phyloP scores from a whole-genome alignment of 2,888 invertebrate genomes.

The Thysanoteuthis rhombus region DNA sequence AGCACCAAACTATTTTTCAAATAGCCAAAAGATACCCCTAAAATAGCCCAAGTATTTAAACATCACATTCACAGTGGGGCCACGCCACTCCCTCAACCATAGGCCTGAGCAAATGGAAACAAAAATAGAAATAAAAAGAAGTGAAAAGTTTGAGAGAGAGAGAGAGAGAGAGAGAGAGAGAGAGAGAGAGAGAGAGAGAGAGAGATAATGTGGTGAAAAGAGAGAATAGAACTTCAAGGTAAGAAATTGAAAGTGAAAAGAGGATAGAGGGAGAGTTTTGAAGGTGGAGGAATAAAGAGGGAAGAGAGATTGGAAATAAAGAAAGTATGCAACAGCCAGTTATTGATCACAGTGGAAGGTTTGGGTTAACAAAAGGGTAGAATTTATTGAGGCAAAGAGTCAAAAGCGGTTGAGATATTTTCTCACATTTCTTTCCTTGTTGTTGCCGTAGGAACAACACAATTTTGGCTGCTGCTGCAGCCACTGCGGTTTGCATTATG shows the following conservation, averaged over 20 bases:
- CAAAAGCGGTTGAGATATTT: constrained; percentile 28
- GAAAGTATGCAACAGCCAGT: constrained; percentile 21
- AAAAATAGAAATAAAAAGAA: too few species aligned
- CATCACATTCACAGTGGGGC: too few species aligned
- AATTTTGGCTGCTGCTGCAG: not conserved
- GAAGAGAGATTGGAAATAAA: not conserved
- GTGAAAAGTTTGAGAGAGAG: too few species aligned
- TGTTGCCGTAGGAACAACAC: constrained; percentile 26
- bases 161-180: not conserved
- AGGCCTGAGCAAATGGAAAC: too few species aligned
- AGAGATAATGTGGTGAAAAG: not conserved
- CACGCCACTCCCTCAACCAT: too few species aligned
- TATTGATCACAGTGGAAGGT: not conserved
- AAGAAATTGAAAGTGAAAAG: not conserved
- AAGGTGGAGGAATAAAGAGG: too few species aligned
- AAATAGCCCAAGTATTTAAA: too few species aligned
- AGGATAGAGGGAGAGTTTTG: too few species aligned
- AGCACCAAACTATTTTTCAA: too few species aligned
- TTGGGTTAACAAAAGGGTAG: not conserved
- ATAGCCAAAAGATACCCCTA: too few species aligned
- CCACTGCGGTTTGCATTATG: not conserved
- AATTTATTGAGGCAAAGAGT: constrained; percentile 15
- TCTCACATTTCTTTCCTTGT: not conserved
- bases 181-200: not conserved
- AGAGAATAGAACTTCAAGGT: too few species aligned